Evolutionary conservation across 2,113 vertebrate species (phyloP), one percentile per base, ranked within the genome.

Genomic region (Cyanoderma ruficeps): DNA sequence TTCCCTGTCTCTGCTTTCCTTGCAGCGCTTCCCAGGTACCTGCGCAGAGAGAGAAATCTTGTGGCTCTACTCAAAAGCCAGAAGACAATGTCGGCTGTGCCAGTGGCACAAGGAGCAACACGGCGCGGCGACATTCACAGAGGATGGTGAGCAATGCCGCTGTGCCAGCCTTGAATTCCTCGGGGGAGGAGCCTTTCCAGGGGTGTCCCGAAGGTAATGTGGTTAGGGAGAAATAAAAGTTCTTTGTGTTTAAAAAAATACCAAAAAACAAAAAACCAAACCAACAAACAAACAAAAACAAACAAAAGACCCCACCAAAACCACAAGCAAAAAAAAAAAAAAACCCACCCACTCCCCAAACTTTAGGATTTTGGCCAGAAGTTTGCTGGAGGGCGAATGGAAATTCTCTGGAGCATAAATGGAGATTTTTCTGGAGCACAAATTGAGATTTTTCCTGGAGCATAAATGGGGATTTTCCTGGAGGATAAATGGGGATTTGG

Each of bases 41-140:
- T 6, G 11, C 0, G 2, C 1, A 0, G 1, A 7, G 13, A 0
- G 2, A 5, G 12, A 5, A 52, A 10, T 6, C 25, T 22, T 5
- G 33, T 11, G 83, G 27, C 41, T 2, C 17, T 23, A 0, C 11
- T 25, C 19, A 3, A 33, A 64, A 52, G 2, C 1, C 9, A 19
- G 41, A 15, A 9, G 14, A 6, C 0, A 2, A 11, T 7, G 0
- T 1, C 7, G 8, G 2, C 15, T 2, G 22, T 3, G 31, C 4
- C 50, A 1, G 53, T 1, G 37, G 46, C 23, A 12, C 28, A 1
- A 20, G 74, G 49, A 44, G 11, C 18, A 2, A 2, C 2, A 0
- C 1, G 3, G 44, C 0, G 22, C 0, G 2, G 11, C 10, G 1
- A 19, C 25, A 13, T 22, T 52, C 6, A 6, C 44, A 0, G 6